A percentile compares a stretch with the other conserved stretches of the same genome.
phyloP scores from a whole-genome alignment of 2,888 invertebrate species.

The Protodeltote pygarga region DNA sequence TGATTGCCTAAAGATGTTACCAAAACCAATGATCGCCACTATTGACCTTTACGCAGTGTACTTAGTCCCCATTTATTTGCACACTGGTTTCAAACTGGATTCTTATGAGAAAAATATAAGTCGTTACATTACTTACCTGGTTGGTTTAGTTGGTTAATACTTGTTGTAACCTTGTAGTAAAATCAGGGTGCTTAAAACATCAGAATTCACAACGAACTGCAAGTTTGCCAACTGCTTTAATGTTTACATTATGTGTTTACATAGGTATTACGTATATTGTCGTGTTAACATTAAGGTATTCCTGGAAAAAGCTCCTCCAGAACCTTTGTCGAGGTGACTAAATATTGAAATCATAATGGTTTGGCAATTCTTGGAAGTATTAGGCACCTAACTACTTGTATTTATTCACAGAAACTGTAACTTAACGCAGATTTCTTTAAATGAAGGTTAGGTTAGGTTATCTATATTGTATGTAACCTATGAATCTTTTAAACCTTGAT shows the following conservation, averaged over 20 bases:
- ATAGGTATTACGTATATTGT: background rate
- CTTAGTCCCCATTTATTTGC: slow-evolving; percentile 13
- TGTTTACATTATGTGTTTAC: background rate
- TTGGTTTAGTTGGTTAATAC: no score
- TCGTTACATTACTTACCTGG: slow-evolving; percentile 12
- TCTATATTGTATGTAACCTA: no score
- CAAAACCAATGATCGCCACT: background rate
- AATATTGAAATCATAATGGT: no score
- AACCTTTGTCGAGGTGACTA: no score
- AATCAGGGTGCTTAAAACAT: slow-evolving; percentile 17
- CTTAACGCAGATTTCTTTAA: no score
- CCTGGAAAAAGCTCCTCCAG: no score
- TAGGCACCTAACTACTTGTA: no score
- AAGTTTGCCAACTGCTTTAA: slow-evolving; percentile 5
- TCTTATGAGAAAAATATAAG: slow-evolving; percentile 25
- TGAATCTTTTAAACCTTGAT: no score
- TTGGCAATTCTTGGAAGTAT: no score
- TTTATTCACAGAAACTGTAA: no score
- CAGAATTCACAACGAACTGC: slow-evolving; percentile 1
- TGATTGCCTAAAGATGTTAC: background rate
- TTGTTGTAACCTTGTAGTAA: slow-evolving; percentile 18
- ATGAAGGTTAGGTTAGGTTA: no score
- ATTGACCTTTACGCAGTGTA: background rate
- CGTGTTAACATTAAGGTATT: background rate
- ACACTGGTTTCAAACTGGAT: slow-evolving; percentile 27